Evolutionary conservation across 2,888 invertebrate species (phyloP), one percentile per base, ranked within the genome.

Genomic region (Agriopis aurantiaria): DNA sequence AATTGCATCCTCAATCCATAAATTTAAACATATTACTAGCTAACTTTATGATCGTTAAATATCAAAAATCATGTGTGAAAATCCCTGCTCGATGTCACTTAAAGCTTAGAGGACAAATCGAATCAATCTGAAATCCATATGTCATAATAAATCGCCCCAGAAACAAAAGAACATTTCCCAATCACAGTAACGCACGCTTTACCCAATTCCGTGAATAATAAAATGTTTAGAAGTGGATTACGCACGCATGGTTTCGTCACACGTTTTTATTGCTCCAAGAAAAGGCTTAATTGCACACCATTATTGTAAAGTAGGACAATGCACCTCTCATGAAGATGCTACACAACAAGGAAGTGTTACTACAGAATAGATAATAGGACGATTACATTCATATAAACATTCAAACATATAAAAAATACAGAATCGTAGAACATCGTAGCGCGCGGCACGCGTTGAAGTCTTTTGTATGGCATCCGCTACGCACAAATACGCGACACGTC

Each of bases 81-180:
- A 33, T 4, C 33, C 33, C 33, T 3, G 17, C 2, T 23, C 17
- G 17, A 23, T 1, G 33, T 33, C 33, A 33, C 33, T 3, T 33
- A 5, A 33, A 33, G 33, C 3, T 33, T 33, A 3, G 3, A 33
- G 2, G 3, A 33, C 33, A 33, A 33, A 33, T 33, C 33, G 4
- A 33, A 64, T n/a, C 71, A 57, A 52, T 53, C 58, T 6, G 40
- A 17, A 58, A 55, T 33, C 40, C n/a, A 10, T 53, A 43, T 45
- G 72, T 61, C 62, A 70, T 59, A 69, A 70, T 61, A 62, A 57
- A 67, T 56, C 63, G 71, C 45, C 64, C 65, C 68, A 62, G 59
- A 71, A 70, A 71, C 66, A 71, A 71, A 68, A 63, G 64, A 73
- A 65, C 62, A 48, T 76, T 75, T 75, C 76, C 62, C 69, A 76